These are phyloP conservation scores for Prionailurus bengalensis DNA, from an alignment of 2,113 vertebrate species.

Conservation along the genomic window DNA sequence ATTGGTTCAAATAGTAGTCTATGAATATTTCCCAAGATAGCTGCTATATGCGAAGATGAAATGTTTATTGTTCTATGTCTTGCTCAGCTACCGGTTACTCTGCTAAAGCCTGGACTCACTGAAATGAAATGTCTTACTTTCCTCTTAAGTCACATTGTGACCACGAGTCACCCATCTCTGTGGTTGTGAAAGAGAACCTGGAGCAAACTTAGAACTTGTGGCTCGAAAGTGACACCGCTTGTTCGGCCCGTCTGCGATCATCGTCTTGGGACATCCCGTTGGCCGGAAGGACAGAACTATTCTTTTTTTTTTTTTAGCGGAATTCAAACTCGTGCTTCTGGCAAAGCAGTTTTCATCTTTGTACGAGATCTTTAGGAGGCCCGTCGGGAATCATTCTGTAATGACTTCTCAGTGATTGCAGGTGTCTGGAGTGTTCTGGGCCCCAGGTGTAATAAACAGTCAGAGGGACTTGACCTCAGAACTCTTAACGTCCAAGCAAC, in stretches of 20 bases:
- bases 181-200: background rate
- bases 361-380: background rate
- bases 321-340: background rate
- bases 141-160: background rate
- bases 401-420: background rate
- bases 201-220: background rate
- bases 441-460: background rate
- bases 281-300: background rate
- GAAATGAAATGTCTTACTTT: background rate
- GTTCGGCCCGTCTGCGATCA: background rate
- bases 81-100: background rate
- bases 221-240: background rate
- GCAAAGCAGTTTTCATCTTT: background rate
- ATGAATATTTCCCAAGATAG: background rate
- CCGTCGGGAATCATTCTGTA: background rate
- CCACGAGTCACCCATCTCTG: background rate
- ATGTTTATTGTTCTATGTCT: background rate
- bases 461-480: slow-evolving; percentile 70
- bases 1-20: background rate
- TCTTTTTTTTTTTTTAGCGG: background rate
- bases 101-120: background rate
- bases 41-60: background rate
- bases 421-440: background rate
- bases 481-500: slow-evolving; percentile 74
- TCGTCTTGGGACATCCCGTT: background rate